Evolutionary conservation across 2,113 vertebrate genomes (phyloP).

Genomic region (Callipepla californica): DNA sequence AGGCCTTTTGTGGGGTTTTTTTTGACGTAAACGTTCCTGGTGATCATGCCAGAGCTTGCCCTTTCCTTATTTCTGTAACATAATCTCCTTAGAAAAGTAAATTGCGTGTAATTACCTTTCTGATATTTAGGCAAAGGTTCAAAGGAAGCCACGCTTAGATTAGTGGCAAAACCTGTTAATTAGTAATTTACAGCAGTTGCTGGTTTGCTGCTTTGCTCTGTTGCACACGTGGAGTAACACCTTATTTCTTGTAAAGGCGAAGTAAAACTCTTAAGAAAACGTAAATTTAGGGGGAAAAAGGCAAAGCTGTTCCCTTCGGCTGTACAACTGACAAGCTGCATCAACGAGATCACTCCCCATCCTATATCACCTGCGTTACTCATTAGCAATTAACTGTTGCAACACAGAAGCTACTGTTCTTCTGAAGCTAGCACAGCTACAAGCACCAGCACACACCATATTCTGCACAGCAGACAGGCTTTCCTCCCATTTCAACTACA

Average conservation of each 20-base stretch:
- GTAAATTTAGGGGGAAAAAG: background rate
- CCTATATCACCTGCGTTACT: background rate
- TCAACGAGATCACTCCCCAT: background rate
- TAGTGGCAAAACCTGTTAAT: background rate
- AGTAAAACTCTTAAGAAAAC: background rate
- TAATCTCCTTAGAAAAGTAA: background rate
- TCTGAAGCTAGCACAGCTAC: background rate
- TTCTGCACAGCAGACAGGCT: background rate
- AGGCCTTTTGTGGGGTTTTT: background rate
- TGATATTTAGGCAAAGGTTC: conserved; percentile 35
- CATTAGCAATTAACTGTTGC: background rate
- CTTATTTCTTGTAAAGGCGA: background rate
- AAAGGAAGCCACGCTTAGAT: conserved; percentile 11
- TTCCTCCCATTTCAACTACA: background rate
- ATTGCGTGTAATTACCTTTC: conserved; percentile 12
- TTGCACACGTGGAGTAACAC: background rate
- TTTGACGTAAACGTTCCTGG: background rate
- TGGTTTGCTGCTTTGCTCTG: background rate
- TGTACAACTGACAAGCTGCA: background rate
- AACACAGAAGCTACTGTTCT: background rate
- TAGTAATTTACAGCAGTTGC: background rate
- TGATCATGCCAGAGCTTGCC: background rate
- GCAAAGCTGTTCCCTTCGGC: background rate
- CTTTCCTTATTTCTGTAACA: conserved; percentile 12
- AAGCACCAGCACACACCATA: background rate